phyloP scores from a whole-genome alignment of 2,797 vertebrate genomes.

The Lepilemur ruficaudatus region DNA sequence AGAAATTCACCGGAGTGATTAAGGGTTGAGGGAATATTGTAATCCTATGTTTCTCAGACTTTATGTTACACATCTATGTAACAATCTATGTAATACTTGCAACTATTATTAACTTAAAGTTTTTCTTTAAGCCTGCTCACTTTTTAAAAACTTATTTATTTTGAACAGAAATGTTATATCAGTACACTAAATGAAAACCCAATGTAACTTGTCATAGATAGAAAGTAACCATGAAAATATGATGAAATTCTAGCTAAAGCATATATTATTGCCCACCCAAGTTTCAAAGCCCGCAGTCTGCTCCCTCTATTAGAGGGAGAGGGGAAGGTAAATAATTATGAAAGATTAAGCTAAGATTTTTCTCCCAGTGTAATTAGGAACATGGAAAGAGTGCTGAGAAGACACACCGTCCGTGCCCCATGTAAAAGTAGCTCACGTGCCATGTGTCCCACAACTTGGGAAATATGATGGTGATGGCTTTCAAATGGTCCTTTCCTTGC shows the following conservation, averaged over 20 bases:
- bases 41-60: neutral
- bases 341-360: neutral
- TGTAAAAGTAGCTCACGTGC: neutral
- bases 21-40: neutral
- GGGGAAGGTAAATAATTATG: neutral
- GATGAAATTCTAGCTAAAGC: neutral
- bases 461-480: neutral
- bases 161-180: constrained; percentile 23
- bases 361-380: neutral
- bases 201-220: neutral
- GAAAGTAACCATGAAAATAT: constrained; percentile 11
- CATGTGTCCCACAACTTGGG: too few relatives aligned
- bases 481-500: neutral
- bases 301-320: neutral
- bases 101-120: neutral
- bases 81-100: neutral
- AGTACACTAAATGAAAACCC: neutral
- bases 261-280: neutral
- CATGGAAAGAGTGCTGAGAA: neutral
- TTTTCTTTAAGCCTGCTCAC: neutral
- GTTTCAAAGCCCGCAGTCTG: neutral
- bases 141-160: neutral
- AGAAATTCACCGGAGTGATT: neutral
- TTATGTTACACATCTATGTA: neutral
- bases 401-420: neutral